Conservation (phyloP, 2,113 vertebrate species). For the Dinomys branickii region DNA sequence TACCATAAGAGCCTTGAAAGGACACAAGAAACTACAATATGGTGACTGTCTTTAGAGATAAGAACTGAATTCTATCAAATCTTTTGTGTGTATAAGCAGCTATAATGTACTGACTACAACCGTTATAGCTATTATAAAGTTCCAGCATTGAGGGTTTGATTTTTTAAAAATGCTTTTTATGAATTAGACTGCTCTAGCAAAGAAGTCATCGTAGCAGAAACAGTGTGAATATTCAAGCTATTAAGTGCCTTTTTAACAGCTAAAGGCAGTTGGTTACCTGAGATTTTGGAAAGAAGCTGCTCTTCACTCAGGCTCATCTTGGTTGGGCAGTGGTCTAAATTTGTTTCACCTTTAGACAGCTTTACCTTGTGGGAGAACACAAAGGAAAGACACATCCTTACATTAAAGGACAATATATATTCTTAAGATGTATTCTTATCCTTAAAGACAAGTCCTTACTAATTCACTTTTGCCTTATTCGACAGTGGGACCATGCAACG, state of each 20-base stretch:
- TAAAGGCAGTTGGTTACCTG: slow-evolving; percentile 84
- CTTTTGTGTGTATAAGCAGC: neutral
- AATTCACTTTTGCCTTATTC: neutral
- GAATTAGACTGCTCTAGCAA: neutral
- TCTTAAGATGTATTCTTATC: neutral
- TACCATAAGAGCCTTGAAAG: neutral
- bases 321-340: slow-evolving; percentile 88
- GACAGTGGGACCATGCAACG: neutral
- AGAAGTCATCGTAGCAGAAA: neutral
- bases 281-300: slow-evolving; percentile 70
- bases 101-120: neutral
- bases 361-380: slow-evolving; percentile 86
- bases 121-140: slow-evolving; percentile 8
- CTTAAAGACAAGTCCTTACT: neutral
- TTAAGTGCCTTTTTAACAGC: neutral
- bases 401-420: neutral
- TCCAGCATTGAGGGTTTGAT: neutral
- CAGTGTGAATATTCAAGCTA: neutral
- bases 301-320: slow-evolving; percentile 89
- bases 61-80: neutral
- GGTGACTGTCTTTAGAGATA: neutral
- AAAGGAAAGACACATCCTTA: neutral
- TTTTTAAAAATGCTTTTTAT: neutral
- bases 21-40: neutral
- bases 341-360: slow-evolving; percentile 84